Evolutionary conservation across 1,140 invertebrate species (phyloP), one percentile per base, ranked within the genome.

Genomic region (Drosophila erecta): DNA sequence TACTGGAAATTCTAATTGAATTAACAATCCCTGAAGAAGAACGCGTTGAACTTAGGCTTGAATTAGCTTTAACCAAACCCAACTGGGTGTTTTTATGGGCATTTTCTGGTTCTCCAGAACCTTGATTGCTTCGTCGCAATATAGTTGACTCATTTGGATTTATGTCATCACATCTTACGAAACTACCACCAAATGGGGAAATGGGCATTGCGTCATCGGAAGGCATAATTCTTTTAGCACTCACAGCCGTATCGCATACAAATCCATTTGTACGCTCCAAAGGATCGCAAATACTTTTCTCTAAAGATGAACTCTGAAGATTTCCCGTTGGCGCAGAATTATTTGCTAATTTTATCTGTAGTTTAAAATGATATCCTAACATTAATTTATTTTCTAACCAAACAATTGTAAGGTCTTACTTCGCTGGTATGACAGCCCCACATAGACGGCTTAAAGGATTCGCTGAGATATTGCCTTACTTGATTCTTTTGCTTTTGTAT

Each of bases 401-500:
- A 41, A 11, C 38, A 14, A 49, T 17, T 11, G 2, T 20, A 5
- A 12, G 4, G 8, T 49, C 79, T 62, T 61, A 90, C 76, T 15
- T 87, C 64, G 15, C 41, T 69, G 44, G 65, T 78, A 56, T 79
- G 60, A 17, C 71, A 77, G 7, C 67, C 57, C 89, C 91, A 92
- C 1, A 72, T 49, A 4, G 81, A 92, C 41, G 94, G 94, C 77
- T 95, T 95, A 80, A 96, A 95, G 20, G 95, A 96, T 91, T 96
- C 96, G 92, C 95, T 96, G 22, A 98, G 93, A 93, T 96, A 98
- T 91, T 97, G 95, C 8, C 96, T 94, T 38, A 98, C 96, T 93
- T 98, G 97, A 86, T 95, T 96, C 89, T 97, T 96, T 91, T 97
- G 96, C 79, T 96, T 98, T 93, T 98, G 96, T 58, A 97, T 95